phyloP scores from a whole-genome alignment of 1,140 invertebrate species.

The Drosophila littoralis region DNA sequence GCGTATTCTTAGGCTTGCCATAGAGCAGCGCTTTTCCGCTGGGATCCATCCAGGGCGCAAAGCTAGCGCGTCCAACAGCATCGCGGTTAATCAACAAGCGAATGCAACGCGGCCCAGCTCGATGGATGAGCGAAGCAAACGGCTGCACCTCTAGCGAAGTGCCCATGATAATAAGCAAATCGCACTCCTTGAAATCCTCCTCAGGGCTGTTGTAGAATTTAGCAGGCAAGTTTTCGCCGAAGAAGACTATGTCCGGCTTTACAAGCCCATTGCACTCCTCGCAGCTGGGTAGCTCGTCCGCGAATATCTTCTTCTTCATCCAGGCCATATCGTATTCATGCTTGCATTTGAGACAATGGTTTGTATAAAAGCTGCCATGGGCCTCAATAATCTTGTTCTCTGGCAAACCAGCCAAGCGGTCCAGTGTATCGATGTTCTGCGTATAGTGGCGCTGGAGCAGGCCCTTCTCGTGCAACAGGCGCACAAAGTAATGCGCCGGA shows the following conservation, averaged over 20 bases:
- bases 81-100: slow-evolving; percentile 94
- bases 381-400: slow-evolving; percentile 95
- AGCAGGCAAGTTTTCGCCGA: slow-evolving; percentile 94
- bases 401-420: slow-evolving; percentile 93
- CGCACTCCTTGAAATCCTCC: slow-evolving; percentile 93
- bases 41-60: slow-evolving; percentile 51
- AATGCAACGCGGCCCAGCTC: slow-evolving; percentile 88
- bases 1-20: slow-evolving; percentile 87
- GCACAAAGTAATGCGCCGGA: slow-evolving; percentile 93
- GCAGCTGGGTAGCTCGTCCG: slow-evolving; percentile 91
- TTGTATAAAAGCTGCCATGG: slow-evolving; percentile 96
- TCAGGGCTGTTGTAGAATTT: slow-evolving; percentile 89
- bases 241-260: slow-evolving; percentile 98
- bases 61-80: slow-evolving; percentile 86
- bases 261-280: slow-evolving; percentile 89
- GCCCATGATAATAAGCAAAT: slow-evolving; percentile 97
- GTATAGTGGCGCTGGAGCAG: slow-evolving; percentile 93
- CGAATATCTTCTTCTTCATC: slow-evolving; percentile 90
- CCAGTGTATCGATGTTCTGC: slow-evolving; percentile 97
- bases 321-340: slow-evolving; percentile 91
- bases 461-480: slow-evolving; percentile 91
- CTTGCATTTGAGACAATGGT: slow-evolving; percentile 92
- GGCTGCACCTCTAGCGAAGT: slow-evolving; percentile 97
- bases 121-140: slow-evolving; percentile 95
- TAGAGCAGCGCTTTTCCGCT: slow-evolving; percentile 86